Evolutionary conservation across 2,797 vertebrate genomes (phyloP).

Genomic region (Tragopan temminckii): DNA sequence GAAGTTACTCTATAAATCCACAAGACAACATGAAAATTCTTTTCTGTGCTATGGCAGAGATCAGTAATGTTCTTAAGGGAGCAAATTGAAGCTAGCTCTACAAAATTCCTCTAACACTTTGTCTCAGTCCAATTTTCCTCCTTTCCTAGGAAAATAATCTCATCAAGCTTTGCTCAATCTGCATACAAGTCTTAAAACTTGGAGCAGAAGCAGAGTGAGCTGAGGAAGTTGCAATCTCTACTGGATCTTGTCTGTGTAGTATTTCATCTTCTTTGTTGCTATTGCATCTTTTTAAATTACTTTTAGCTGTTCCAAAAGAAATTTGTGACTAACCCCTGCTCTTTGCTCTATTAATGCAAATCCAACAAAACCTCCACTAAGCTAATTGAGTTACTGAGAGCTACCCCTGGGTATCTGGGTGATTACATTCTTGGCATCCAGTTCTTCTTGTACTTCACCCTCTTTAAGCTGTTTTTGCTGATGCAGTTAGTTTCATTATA

Average conservation of each 20-base stretch:
- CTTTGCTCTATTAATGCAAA: slow-evolving; percentile 59
- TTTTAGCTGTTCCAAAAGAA: neutral
- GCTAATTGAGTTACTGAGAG: slow-evolving; percentile 54
- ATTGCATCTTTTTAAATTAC: neutral
- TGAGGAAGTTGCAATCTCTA: neutral
- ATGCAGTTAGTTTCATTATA: slow-evolving; percentile 36
- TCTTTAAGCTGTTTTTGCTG: slow-evolving; percentile 30
- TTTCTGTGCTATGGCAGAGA: neutral
- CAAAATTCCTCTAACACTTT: neutral
- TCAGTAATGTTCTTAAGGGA: neutral
- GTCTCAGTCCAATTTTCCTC: neutral
- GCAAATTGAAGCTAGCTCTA: neutral
- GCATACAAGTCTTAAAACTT: neutral
- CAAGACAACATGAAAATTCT: neutral
- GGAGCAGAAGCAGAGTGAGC: neutral
- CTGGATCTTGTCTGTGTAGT: neutral
- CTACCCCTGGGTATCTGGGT: slow-evolving; percentile 18
- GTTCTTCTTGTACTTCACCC: neutral
- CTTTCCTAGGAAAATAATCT: neutral
- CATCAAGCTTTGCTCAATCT: neutral
- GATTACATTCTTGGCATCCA: slow-evolving; percentile 38
- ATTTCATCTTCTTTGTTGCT: slow-evolving; percentile 13
- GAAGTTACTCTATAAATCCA: neutral
- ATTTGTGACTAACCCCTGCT: slow-evolving; percentile 39
- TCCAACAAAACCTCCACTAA: slow-evolving; percentile 28